These are phyloP conservation scores for Cyanoramphus novaezelandiae DNA, from an alignment of 2,113 vertebrate species.

Conservation along the genomic window DNA sequence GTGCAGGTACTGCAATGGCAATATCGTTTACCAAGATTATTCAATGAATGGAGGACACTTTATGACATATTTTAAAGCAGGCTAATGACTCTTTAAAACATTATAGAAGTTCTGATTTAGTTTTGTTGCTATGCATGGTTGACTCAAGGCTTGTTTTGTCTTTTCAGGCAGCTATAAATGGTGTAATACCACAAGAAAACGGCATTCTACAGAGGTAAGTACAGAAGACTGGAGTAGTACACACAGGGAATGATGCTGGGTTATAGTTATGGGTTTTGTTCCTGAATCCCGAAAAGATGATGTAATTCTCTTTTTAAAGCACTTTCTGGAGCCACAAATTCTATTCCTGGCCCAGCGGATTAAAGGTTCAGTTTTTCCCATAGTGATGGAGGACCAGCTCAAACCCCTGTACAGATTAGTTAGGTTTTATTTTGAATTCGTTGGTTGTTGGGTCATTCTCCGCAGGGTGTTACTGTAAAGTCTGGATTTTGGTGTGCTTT, in stretches of 20 bases:
- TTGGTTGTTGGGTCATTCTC: not conserved
- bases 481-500: not conserved
- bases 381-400: not conserved
- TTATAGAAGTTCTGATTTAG: not conserved
- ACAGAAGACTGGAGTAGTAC: not conserved
- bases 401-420: not conserved
- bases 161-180: constrained; percentile 97
- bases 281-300: not conserved
- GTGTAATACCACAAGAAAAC: constrained; percentile 98
- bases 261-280: not conserved
- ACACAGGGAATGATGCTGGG: not conserved
- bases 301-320: constrained; percentile 14
- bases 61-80: not conserved
- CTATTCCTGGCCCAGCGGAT: not conserved
- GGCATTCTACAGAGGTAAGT: constrained; percentile 97
- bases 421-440: not conserved
- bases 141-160: constrained; percentile 41
- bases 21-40: not conserved
- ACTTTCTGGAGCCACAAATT: not conserved
- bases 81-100: not conserved
- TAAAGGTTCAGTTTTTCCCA: not conserved
- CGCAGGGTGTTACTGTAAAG: not conserved
- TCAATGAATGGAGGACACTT: not conserved
- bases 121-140: not conserved
- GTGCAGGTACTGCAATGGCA: not conserved